Evolutionary conservation across 2,888 invertebrate genomes (phyloP).

Genomic region (Furcula furcula): DNA sequence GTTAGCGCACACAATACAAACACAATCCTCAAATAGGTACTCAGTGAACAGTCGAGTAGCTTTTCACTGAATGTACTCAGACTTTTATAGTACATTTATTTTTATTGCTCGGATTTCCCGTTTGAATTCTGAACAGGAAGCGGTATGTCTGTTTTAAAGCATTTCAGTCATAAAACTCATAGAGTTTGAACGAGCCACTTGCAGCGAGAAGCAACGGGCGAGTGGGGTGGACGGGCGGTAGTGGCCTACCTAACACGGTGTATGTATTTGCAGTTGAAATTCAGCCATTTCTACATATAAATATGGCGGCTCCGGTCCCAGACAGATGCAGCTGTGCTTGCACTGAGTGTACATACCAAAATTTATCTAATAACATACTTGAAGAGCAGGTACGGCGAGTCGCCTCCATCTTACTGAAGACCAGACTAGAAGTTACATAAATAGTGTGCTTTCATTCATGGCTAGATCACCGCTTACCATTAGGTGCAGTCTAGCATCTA

Average conservation of each 20-base stretch:
- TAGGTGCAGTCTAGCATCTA: no score
- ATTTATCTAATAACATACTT: no score
- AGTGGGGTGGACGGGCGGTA: conserved; percentile 1
- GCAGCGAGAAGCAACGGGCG: conserved; percentile 10
- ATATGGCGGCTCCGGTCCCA: conserved; percentile 23
- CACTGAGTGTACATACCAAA: conserved; percentile 14
- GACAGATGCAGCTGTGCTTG: conserved; percentile 23
- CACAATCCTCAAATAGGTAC: neutral
- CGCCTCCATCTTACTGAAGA: neutral
- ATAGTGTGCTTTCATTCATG: no score
- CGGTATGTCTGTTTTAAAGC: conserved; percentile 31
- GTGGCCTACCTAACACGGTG: conserved; percentile 4
- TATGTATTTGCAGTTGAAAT: conserved; percentile 40
- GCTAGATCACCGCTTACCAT: no score
- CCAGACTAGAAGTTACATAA: neutral
- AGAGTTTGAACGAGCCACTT: conserved; percentile 25
- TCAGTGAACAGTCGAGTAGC: conserved; percentile 3
- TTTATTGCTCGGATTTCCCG: conserved; percentile 23
- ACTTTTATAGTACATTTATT: conserved; percentile 27
- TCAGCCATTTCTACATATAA: conserved; percentile 39
- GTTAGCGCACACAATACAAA: no score
- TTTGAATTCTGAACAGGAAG: conserved; percentile 21
- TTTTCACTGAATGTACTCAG: conserved; percentile 16
- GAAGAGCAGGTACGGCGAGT: no score
- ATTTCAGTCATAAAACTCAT: conserved; percentile 28